A percentile compares a stretch with the other conserved stretches of the same genome.
Evolutionary conservation across 2,888 invertebrate species (phyloP).

Genomic region (Oxystoma pomonae): DNA sequence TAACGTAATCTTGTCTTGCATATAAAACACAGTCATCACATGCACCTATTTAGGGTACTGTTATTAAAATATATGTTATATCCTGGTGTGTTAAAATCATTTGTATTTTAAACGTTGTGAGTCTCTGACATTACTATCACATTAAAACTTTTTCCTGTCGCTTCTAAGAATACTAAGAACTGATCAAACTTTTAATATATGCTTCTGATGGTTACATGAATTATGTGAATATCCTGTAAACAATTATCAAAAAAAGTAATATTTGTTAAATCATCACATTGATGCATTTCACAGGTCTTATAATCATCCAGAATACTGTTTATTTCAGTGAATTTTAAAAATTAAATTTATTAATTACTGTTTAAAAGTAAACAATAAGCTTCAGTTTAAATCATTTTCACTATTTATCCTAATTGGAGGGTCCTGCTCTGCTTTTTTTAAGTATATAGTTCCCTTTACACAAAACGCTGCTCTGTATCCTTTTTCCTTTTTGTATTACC

Average conservation of each 20-base stretch:
- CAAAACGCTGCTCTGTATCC: conserved; percentile 1
- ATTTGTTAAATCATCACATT: background rate
- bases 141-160: background rate
- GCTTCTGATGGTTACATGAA: background rate
- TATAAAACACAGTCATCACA: background rate
- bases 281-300: background rate
- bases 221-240: background rate
- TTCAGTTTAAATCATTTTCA: conserved; percentile 1
- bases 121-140: background rate
- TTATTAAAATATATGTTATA: background rate
- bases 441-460: conserved; percentile 6
- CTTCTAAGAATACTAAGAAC: background rate
- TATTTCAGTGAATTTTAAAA: background rate
- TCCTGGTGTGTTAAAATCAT: background rate
- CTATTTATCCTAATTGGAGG: conserved; percentile 4
- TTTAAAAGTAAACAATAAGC: background rate
- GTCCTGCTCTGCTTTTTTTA: conserved; percentile 5
- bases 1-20: background rate
- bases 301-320: background rate
- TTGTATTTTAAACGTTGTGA: background rate
- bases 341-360: background rate
- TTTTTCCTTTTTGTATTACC: conserved; percentile 6
- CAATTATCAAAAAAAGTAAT: background rate
- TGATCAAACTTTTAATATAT: background rate
- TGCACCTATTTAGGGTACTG: background rate